Evolutionary conservation across 1,140 invertebrate species (phyloP), one percentile per base, ranked within the genome.

Genomic region (Panagrolaimus sp.): DNA sequence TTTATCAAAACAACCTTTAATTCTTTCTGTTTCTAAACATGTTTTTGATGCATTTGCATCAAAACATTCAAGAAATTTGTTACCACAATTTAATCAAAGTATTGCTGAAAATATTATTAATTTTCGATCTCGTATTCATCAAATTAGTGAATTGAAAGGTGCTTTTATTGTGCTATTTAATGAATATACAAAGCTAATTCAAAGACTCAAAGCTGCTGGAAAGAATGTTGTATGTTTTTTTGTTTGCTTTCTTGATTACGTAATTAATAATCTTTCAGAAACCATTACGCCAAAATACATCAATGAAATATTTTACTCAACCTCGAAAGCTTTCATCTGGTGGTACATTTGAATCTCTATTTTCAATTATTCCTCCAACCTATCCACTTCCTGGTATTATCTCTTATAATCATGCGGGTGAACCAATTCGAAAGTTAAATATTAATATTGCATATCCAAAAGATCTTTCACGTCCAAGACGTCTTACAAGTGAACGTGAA

Each of bases 71-170:
- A 13, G 51, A 25, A 27, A 13, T 16, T 3, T 57, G 1, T n/a
- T n/a, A 48, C 27, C 51, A 20, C 51, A 20, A 57, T 25, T 20
- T 20, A 2, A n/a, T 57, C 20, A 57, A n/a, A 27, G 20, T 20
- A 20, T 13, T 27, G 51, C n/a, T 27, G 51, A 57, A n/a, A 57
- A 16, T 16, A 25, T 27, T 11, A 13, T 20, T 16, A 27, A 3
- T 11, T 57, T 57, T 27, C 51, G 51, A 20, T 57, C 51, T 27
- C 20, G 20, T 2, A 57, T 57, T 27, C 51, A 57, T 27, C 27
- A 27, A 11, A 57, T 57, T 27, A 57, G 51, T 27, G 51, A 57
- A 27, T 16, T 57, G 1, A 57, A 57, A 57, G 51, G 51, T 16
- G n/a, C 51, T 0, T 57, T 57, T 27, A 57, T 8, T 0, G 11